Base-by-base conservation (phyloP, 53 echinoderm and acorn worm species). In the Echinometra lucunter region DNA sequence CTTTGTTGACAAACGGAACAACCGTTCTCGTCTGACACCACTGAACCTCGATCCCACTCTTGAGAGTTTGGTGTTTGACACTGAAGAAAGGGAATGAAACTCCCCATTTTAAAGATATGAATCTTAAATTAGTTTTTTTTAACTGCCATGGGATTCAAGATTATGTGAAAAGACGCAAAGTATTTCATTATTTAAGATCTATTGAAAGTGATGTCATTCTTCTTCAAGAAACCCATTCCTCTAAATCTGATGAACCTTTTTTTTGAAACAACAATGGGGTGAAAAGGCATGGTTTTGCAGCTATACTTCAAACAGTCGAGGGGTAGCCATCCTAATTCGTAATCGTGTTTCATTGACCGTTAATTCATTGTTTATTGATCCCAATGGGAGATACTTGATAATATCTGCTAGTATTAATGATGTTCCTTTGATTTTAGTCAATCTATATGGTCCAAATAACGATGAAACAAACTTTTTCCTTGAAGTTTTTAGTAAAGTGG, bases 81-180 rank as follows among this genome's bases (percentile, higher is more conserved):
- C n/a, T n/a, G n/a, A n/a, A n/a, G n/a, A n/a, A 57, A 57, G 8
- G 15, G 57, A 8, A 57, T 74, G 74, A 13, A 13, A 74, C 21
- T 74, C 40, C 85, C 85, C 35, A 83, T 42, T 8, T 42, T 83
- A 10, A 35, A 38, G 38, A 38, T 83, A 83, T 83, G 85, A 42
- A 83, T 35, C 5, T 83, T 10, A 83, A 18, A 83, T 83, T 83
- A 83, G 9, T 35, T 83, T 35, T 42, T 83, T 83, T 83, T 83
- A 83, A 83, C 38, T 83, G 85, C 44, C 37, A 42, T 19, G 35
- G 85, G 37, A 37, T 83, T 83, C 85, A 83, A 83, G 85, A 83
- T 83, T 83, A 83, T 83, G 85, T 83, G 44, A 83, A 38, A 83
- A 83, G 85, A 83, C 85, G 85, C 38, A 83, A 83, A 83, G 85